Percentiles rank a stretch among this genome's conserved stretches.
Conservation (phyloP, 2,113 vertebrate species). For the Lamprotornis superbus region DNA sequence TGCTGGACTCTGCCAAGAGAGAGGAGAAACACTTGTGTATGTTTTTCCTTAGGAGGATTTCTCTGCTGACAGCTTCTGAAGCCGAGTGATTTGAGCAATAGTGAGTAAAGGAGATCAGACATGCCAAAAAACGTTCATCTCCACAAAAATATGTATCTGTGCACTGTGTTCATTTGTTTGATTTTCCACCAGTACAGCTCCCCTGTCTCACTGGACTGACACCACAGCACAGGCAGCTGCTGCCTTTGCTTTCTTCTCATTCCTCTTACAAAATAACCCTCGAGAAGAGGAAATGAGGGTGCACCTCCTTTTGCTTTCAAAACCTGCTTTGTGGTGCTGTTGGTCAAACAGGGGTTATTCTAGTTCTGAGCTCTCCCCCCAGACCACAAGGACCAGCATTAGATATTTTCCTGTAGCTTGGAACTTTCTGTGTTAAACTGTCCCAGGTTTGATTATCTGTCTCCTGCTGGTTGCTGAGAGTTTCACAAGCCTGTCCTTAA, state of each 20-base stretch:
- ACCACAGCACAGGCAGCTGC: not conserved
- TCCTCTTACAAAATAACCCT: not conserved
- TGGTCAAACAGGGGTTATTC: not conserved
- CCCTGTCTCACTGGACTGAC: slow-evolving; percentile 24
- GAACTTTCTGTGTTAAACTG: not conserved
- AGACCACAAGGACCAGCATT: not conserved
- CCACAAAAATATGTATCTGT: not conserved
- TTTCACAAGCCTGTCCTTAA: slow-evolving; percentile 26
- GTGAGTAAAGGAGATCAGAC: slow-evolving; percentile 11
- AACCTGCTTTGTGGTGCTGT: not conserved
- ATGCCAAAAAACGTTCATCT: slow-evolving; percentile 22
- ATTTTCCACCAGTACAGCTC: slow-evolving; percentile 18
- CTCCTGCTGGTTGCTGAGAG: slow-evolving; percentile 7
- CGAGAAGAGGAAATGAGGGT: not conserved
- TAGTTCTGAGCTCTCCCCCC: not conserved
- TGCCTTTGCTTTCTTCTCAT: not conserved
- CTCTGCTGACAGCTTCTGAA: slow-evolving; percentile 35
- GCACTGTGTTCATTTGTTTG: slow-evolving; percentile 16
- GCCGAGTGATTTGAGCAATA: not conserved
- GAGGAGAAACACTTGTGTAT: not conserved
- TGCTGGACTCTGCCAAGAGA: not conserved
- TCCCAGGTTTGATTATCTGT: not conserved
- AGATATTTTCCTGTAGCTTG: not conserved
- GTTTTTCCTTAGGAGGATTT: slow-evolving; percentile 14
- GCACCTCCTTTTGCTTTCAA: not conserved